Base-by-base conservation (phyloP, 2,797 vertebrate species). In the Phylloscopus collybita region DNA sequence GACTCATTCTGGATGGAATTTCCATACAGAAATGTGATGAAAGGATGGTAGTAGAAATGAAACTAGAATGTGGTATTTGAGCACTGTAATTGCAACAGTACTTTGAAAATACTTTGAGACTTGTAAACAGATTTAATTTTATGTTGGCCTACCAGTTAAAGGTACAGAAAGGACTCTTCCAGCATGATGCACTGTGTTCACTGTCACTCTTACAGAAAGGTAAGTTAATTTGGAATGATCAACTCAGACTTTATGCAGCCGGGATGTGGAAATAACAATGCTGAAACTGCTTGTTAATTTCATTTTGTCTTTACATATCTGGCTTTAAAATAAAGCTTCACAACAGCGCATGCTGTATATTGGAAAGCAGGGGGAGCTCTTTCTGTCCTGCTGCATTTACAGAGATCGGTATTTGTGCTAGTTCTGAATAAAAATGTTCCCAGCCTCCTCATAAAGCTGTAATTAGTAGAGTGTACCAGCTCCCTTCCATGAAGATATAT, bases 361-460 rank as follows among this genome's bases (percentile, higher is more conserved):
- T 74, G 79, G 49, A 95, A 80, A 90, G 88, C 87, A 88, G 83
- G 26, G 71, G 83, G 61, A 65, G 66, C 86, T 95, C 47, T 56
- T 88, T 51, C 70, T 65, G 32, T 64, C 57, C 57, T 71, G 30
- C 25, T 51, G 6, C 7, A 3, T 80, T 57, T 71, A 14, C 10
- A 75, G 47, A 73, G 44, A 51, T 60, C 5, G 8, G 17, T 49
- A 10, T 81, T 86, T 56, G 22, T 62, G 30, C 53, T 42, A 13
- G 18, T 57, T 80, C 25, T 45, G n/a, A 81, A 29, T 42, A 13
- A 36, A 61, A 89, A 16, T 26, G 21, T 57, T 84, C 11, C 38
- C 53, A 50, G 59, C 13, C 22, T 87, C 32, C 20, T 57, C 40
- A 16, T 57, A 51, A 57, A 85, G 20, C 23, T 80, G 40, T 30